Base-by-base conservation (phyloP, 1,140 invertebrate species). In the Frieseomelitta varia region DNA sequence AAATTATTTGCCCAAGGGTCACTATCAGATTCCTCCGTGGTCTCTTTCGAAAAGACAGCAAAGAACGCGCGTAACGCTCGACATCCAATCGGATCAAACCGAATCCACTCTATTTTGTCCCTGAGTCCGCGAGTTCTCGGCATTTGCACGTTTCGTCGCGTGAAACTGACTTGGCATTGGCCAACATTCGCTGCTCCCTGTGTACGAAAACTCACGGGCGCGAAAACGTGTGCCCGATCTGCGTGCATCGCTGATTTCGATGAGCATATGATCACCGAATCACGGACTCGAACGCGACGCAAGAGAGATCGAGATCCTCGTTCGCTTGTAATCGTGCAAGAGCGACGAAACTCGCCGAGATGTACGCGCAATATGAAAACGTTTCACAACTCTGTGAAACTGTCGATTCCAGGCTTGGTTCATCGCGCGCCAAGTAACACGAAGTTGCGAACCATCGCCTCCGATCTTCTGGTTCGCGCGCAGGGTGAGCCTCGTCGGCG, bases 401-500 rank as follows among this genome's bases (percentile, higher is more conserved):
- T 10, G 21, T 11, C 39, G 39, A 47, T 47, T 55, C 19, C 34
- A 17, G n/a, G 67, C 17, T 8, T 68, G 4, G 11, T 30, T 39
- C 19, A 30, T 27, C 79, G 68, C 55, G 27, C 47, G 51, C 21
- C 19, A 15, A 14, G 67, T 21, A n/a, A 68, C 30, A 24, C 10
- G 6, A 24, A 30, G 65, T 39, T 34, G n/a, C 51, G 63, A 58
- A 19, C 53, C 67, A 47, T 21, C 39, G 34, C 34, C 30, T 61
- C 30, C 19, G 47, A 71, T 78, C 67, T 71, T 79, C 77, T 78
- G 74, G 65, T 81, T 81, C 65, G 74, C 53, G 74, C 76, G 21
- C 39, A 47, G 81, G 81, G 47, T 79, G 65, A 84, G 76, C 71
- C 81, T 72, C 81, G 30, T 68, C 65, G 81, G 74, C 75, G 81